Percentiles rank a stretch among this genome's conserved stretches.
These are phyloP conservation scores for Sebastes dallii DNA, from an alignment of 2,797 vertebrate species.

Conservation along the genomic window DNA sequence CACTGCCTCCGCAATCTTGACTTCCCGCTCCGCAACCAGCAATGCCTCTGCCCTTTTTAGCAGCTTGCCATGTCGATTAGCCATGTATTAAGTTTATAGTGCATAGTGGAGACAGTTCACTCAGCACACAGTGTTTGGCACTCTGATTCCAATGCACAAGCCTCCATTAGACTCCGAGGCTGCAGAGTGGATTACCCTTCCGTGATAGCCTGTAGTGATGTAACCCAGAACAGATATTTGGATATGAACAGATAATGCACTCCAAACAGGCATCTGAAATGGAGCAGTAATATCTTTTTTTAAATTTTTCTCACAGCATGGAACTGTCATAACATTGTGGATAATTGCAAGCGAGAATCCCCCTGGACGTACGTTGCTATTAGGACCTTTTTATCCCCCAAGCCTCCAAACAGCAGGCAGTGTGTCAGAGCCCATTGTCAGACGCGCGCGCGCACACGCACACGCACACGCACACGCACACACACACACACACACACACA, in stretches of 20 bases:
- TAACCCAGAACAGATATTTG: conserved; percentile 55
- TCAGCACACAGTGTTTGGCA: conserved; percentile 28
- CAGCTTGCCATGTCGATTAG: conserved; percentile 67
- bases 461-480: neutral
- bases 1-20: conserved; percentile 52
- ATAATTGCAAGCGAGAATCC: conserved; percentile 45
- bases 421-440: conserved; percentile 44
- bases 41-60: conserved; percentile 63
- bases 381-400: conserved; percentile 33
- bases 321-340: conserved; percentile 56
- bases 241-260: conserved; percentile 53
- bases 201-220: conserved; percentile 64
- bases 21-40: conserved; percentile 53
- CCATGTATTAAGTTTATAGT: conserved; percentile 37
- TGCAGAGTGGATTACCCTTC: conserved; percentile 64
- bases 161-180: conserved; percentile 40
- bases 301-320: conserved; percentile 15
- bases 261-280: conserved; percentile 29
- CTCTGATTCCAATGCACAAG: conserved; percentile 34
- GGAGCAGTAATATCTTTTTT: conserved; percentile 10
- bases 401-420: conserved; percentile 32
- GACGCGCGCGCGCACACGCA: neutral
- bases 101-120: conserved; percentile 38
- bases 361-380: conserved; percentile 29
- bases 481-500: neutral